Evolutionary conservation across 30 jellyfish, hydroid and myxozoan genomes (phyloP).

Genomic region (Mastigias papua): DNA sequence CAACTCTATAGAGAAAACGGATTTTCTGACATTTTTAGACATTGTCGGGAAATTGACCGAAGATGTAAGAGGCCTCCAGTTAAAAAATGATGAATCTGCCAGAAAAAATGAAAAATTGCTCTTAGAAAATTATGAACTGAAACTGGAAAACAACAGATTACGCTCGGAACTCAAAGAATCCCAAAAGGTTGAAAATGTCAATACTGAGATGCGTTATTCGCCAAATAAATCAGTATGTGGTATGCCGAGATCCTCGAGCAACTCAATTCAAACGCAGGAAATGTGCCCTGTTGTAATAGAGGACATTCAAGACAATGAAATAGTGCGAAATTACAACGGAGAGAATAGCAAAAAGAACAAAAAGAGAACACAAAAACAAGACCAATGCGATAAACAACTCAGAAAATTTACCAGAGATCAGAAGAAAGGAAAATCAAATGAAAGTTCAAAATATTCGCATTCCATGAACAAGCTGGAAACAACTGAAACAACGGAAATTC

Average conservation of each 20-base stretch:
- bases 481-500: background rate
- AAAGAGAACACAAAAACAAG: background rate
- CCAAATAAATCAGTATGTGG: background rate
- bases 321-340: conserved; percentile 4
- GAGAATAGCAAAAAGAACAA: conserved; percentile 3
- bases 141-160: background rate
- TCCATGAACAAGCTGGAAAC: background rate
- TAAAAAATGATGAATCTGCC: background rate
- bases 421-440: background rate
- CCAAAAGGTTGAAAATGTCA: background rate
- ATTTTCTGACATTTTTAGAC: background rate
- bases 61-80: background rate
- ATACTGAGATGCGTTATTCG: background rate
- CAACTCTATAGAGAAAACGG: background rate
- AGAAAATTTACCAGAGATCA: conserved; percentile 6
- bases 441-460: background rate
- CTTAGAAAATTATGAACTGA: background rate
- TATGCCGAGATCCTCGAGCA: background rate
- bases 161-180: background rate
- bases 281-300: background rate
- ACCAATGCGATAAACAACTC: conserved; percentile 2
- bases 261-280: background rate
- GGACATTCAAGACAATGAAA: conserved; percentile 4
- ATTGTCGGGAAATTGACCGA: background rate
- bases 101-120: background rate